phyloP scores from a whole-genome alignment of 2,888 invertebrate species.

The Chrysotoxum bicinctum region DNA sequence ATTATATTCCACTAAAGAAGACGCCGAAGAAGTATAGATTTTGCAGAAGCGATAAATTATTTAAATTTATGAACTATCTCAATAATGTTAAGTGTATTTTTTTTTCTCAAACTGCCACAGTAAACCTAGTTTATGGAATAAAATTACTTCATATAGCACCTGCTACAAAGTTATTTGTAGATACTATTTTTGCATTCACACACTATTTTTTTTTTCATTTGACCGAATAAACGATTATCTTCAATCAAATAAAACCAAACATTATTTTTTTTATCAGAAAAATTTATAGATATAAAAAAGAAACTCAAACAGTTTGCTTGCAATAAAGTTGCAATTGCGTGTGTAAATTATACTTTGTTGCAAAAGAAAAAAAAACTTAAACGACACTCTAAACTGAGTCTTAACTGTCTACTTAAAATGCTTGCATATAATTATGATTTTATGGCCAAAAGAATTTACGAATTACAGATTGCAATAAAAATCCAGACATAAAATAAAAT shows the following conservation, averaged over 20 bases:
- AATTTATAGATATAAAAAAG: neutral
- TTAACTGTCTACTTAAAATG: slow-evolving; percentile 7
- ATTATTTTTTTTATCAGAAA: neutral
- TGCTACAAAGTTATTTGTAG: slow-evolving; percentile 5
- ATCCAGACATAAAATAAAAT: neutral
- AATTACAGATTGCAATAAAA: slow-evolving; percentile 1
- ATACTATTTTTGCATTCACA: neutral
- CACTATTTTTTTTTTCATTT: neutral
- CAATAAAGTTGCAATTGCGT: neutral
- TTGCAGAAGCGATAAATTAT: slow-evolving; percentile 5
- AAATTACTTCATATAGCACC: slow-evolving; percentile 9
- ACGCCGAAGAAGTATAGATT: neutral
- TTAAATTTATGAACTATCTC: slow-evolving; percentile 14
- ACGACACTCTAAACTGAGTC: neutral
- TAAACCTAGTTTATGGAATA: slow-evolving; percentile 18
- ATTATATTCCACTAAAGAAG: neutral
- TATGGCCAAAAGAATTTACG: neutral
- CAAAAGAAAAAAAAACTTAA: neutral
- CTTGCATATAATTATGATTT: slow-evolving; percentile 9
- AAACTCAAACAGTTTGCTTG: neutral
- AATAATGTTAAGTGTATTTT: neutral
- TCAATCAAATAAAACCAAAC: slow-evolving; percentile 19
- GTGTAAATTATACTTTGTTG: neutral
- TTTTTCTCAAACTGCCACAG: neutral
- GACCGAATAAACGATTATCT: slow-evolving; percentile 7